Percentiles rank a stretch among this genome's conserved stretches.
Conservation (phyloP, 2,113 vertebrate genomes). For the Nettapus auritus region DNA sequence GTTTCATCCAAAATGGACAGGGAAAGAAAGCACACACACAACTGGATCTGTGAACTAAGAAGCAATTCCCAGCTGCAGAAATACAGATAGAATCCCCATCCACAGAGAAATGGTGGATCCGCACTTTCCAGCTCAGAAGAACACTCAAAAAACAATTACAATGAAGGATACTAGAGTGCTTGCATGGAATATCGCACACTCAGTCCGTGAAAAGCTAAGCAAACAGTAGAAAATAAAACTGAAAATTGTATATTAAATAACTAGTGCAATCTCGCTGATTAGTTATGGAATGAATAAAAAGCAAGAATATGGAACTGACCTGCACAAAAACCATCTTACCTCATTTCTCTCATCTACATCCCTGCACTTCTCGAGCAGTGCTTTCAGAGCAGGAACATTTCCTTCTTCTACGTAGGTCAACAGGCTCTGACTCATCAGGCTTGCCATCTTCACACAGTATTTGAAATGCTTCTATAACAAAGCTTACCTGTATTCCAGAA, state of each 20-base stretch:
- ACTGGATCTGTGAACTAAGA: neutral
- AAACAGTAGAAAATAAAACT: neutral
- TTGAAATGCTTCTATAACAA: neutral
- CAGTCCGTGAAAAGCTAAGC: neutral
- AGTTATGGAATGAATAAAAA: neutral
- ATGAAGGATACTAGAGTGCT: neutral
- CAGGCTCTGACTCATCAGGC: slow-evolving; percentile 88
- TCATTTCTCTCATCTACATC: slow-evolving; percentile 97
- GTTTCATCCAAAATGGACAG: neutral
- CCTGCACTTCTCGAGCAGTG: slow-evolving; percentile 92
- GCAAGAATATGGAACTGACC: neutral
- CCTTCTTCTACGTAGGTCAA: slow-evolving; percentile 94
- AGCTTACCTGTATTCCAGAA: slow-evolving; percentile 32
- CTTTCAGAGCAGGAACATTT: slow-evolving; percentile 90
- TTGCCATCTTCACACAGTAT: slow-evolving; percentile 85
- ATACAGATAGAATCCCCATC: neutral
- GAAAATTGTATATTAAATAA: neutral
- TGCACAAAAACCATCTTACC: slow-evolving; percentile 74
- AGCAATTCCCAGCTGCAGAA: neutral
- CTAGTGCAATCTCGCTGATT: neutral
- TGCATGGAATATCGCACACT: neutral
- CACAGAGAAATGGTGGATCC: neutral
- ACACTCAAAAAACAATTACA: neutral
- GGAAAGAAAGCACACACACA: neutral
- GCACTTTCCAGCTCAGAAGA: neutral